phyloP scores from a whole-genome alignment of 1,140 invertebrate species.

The Tetraneura akinire region DNA sequence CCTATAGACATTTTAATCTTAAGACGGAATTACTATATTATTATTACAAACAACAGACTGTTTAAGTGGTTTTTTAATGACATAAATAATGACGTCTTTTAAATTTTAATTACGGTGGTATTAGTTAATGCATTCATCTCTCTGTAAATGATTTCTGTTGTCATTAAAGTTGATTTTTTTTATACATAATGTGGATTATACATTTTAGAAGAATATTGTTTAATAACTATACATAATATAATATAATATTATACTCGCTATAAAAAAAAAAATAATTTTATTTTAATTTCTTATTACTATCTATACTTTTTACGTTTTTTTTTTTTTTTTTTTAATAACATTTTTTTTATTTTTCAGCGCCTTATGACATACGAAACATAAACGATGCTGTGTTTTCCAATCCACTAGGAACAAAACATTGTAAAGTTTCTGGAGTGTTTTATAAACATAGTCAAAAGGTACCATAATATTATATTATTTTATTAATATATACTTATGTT shows the following conservation, averaged over 20 bases:
- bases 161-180: slow-evolving; percentile 3
- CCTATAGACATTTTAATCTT: no score
- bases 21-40: no score
- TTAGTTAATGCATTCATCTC: neutral
- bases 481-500: no score
- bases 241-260: neutral
- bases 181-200: no score
- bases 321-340: neutral
- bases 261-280: neutral
- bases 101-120: neutral
- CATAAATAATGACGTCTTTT: neutral
- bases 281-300: neutral
- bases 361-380: slow-evolving; percentile 19
- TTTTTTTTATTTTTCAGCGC: slow-evolving; percentile 6
- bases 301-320: neutral
- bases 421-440: slow-evolving; percentile 39
- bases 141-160: neutral
- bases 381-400: slow-evolving; percentile 35
- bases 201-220: no score
- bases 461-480: neutral
- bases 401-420: slow-evolving; percentile 33
- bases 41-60: no score
- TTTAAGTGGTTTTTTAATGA: neutral
- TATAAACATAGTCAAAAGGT: slow-evolving; percentile 48
- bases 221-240: neutral